Conservation (phyloP, 2,113 vertebrate species). For the Mandrillus leucophaeus region DNA sequence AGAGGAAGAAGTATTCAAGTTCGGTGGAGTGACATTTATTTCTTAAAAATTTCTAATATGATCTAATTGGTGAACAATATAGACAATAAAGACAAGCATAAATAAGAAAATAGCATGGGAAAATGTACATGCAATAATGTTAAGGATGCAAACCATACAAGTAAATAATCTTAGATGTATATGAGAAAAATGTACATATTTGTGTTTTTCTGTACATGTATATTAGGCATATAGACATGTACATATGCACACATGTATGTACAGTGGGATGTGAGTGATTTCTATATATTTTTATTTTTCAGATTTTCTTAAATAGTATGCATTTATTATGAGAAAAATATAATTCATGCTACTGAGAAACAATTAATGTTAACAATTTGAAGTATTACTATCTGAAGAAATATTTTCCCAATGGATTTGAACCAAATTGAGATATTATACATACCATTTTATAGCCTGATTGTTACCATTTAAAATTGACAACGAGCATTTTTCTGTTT, state of each 20-base stretch:
- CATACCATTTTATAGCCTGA: neutral
- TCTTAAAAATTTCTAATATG: neutral
- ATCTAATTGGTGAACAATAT: conserved; percentile 17
- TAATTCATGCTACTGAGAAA: neutral
- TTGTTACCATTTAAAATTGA: conserved; percentile 14
- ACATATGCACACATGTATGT: neutral
- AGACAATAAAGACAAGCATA: neutral
- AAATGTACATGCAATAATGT: neutral
- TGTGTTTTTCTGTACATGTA: neutral
- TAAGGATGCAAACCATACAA: neutral
- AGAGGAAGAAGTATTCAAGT: neutral
- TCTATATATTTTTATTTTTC: neutral
- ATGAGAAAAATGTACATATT: neutral
- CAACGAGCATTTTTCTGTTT: conserved; percentile 39
- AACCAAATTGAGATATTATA: neutral
- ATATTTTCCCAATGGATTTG: neutral
- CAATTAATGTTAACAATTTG: neutral
- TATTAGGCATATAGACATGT: neutral
- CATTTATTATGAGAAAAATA: neutral
- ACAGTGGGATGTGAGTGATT: neutral
- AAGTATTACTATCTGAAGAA: conserved; percentile 14
- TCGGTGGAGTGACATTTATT: neutral
- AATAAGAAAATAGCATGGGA: neutral
- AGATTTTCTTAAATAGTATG: neutral
- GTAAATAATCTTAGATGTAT: neutral